Evolutionary conservation across 2,888 invertebrate genomes (phyloP).

Genomic region (Thymelicus lineola): DNA sequence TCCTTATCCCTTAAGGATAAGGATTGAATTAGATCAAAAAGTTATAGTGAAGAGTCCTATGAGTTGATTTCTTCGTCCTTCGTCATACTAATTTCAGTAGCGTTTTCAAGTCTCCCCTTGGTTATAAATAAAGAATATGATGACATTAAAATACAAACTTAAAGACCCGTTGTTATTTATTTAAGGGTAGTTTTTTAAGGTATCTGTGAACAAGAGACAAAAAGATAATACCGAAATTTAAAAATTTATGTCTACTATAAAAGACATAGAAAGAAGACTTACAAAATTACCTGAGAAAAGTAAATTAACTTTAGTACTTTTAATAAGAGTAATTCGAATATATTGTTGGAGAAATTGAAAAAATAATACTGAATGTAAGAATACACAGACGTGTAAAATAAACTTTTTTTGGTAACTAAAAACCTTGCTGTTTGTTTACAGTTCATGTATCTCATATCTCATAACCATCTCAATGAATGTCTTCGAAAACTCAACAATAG

Average conservation of each 20-base stretch:
- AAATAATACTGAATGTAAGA: no score
- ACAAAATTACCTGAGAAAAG: no score
- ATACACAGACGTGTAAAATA: no score
- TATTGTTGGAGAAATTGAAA: no score
- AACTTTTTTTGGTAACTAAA: no score
- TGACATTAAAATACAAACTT: slow-evolving; percentile 58
- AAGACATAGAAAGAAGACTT: no score
- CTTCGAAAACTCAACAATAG: slow-evolving; percentile 4
- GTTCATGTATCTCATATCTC: neutral
- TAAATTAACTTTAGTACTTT: no score
- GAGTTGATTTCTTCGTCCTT: slow-evolving; percentile 48
- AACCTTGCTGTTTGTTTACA: neutral
- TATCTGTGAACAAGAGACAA: neutral
- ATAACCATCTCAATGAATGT: neutral
- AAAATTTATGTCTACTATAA: neutral
- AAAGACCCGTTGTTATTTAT: slow-evolving; percentile 28
- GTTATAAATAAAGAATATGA: slow-evolving; percentile 70
- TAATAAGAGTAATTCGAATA: no score
- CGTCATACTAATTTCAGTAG: slow-evolving; percentile 60
- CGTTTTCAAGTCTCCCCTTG: slow-evolving; percentile 66
- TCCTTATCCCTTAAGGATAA: slow-evolving; percentile 18
- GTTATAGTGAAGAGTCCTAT: neutral
- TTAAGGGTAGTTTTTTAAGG: slow-evolving; percentile 4
- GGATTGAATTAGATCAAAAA: slow-evolving; percentile 30
- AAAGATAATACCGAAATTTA: neutral